Evolutionary conservation across 2,113 vertebrate genomes (phyloP).

Genomic region (Trinectes maculatus): DNA sequence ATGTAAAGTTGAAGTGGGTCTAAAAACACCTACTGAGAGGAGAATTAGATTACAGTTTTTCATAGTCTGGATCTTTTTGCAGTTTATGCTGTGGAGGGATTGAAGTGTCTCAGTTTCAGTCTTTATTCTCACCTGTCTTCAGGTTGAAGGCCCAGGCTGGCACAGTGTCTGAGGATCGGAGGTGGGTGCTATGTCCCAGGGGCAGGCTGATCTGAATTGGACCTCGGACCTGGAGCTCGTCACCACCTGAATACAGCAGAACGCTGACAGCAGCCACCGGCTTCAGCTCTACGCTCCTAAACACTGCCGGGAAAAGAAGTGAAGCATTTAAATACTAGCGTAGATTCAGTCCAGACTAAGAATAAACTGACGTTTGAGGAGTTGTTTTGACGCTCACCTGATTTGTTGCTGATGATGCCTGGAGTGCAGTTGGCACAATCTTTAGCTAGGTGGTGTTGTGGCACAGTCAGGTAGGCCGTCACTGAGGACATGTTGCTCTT

Average conservation of each 20-base stretch:
- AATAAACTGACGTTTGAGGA: neutral
- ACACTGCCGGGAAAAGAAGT: conserved; percentile 70
- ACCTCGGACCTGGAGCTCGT: conserved; percentile 87
- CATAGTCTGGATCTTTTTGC: too few relatives aligned
- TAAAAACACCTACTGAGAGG: too few relatives aligned
- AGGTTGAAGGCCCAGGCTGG: conserved; percentile 92
- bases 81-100: too few relatives aligned
- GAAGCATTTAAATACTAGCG: neutral
- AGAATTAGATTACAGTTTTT: too few relatives aligned
- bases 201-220: conserved; percentile 90
- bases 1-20: too few relatives aligned
- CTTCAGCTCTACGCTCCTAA: conserved; percentile 85
- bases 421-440: conserved; percentile 87
- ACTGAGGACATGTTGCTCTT: conserved; percentile 84
- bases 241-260: conserved; percentile 83
- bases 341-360: neutral
- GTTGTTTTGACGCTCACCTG: conserved; percentile 77
- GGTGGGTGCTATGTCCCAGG: conserved; percentile 71
- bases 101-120: too few relatives aligned
- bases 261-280: conserved; percentile 88
- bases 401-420: conserved; percentile 86
- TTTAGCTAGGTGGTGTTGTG: conserved; percentile 84
- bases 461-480: conserved; percentile 89
- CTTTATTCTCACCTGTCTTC: conserved; percentile 83
- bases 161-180: conserved; percentile 83